Base-by-base conservation (phyloP, 2,797 vertebrate genomes). In the Gastrophryne carolinensis region DNA sequence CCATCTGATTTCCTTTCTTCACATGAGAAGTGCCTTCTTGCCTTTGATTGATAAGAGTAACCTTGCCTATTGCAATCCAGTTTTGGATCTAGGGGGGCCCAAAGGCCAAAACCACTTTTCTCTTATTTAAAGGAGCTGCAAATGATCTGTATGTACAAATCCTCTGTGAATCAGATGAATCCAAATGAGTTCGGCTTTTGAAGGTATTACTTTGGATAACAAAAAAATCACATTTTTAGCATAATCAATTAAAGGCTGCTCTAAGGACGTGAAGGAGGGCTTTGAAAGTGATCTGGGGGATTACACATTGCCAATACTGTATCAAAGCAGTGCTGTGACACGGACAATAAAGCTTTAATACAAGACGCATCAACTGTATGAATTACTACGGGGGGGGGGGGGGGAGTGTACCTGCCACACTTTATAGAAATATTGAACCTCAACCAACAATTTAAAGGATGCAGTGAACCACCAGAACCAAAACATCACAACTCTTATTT, bases 161-260 rank as follows among this genome's bases (percentile, higher is more conserved):
- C 73, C 77, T 73, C 62, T 70, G 63, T 73, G 68, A 72, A 77
- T 65, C 62, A 65, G 64, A 47, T 37, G 64, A 72, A 73, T 63
- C 64, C 34, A 60, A 72, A 72, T 65, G 26, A 57, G 72, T 73
- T 77, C 73, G 37, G 52, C 75, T 68, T 80, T 78, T 80, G 79
- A 76, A 76, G 80, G 77, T 81, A 79, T 81, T 69, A 81, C 72
- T 81, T 67, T 72, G 52, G 66, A 35, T 72, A 34, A 69, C 61
- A 49, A 69, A 60, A 37, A 74, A 75, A 63, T 73, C 62, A 63
- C 61, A 75, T 74, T 79, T 76, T 79, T 56, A 39, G 76, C 58
- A 72, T 81, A 81, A 79, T 81, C 73, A 81, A 81, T 81, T 78
- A 78, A 79, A 76, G 77, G 66, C 72, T 29, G 49, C 64, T 81